Conservation (phyloP, 2,797 vertebrate genomes). For the Leptodactylus fallax region DNA sequence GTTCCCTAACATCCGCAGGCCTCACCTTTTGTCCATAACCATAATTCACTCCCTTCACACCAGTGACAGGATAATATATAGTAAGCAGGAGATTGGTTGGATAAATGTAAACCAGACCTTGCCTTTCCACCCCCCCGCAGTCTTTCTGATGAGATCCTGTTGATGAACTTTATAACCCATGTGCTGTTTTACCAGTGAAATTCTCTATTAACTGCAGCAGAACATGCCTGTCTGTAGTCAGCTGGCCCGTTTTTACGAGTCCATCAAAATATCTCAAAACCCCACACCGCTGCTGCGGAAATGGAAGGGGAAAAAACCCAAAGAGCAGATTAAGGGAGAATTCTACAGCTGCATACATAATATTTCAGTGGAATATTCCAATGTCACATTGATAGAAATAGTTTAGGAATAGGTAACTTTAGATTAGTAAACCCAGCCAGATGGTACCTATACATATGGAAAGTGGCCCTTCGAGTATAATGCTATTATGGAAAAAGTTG, state of each 20-base stretch:
- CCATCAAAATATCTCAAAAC: conserved; percentile 36
- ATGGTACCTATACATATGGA: not conserved
- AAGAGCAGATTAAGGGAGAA: not conserved
- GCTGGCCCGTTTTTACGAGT: conserved; percentile 49
- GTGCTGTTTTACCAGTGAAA: conserved; percentile 25
- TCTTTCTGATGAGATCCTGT: conserved; percentile 57
- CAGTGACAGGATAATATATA: conserved; percentile 30
- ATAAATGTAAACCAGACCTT: conserved; percentile 57
- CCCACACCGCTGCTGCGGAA: conserved; percentile 26
- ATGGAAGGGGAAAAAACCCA: conserved; percentile 28
- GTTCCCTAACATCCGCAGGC: conserved; percentile 43
- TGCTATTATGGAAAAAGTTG: not conserved
- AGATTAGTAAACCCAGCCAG: not conserved
- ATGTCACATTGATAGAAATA: not conserved
- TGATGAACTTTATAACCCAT: conserved; percentile 57
- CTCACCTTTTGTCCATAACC: conserved; percentile 57
- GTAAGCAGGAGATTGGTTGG: conserved; percentile 27
- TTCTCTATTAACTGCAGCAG: conserved; percentile 35
- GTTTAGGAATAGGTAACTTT: not conserved
- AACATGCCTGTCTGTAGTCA: conserved; percentile 17
- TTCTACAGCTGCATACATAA: not conserved
- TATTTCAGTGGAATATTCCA: not conserved
- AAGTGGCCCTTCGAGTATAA: not conserved
- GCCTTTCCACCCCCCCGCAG: conserved; percentile 48
- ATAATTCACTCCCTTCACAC: conserved; percentile 61